Evolutionary conservation across 1,140 invertebrate species (phyloP), one percentile per base, ranked within the genome.

Genomic region (Saccostrea cuccullata): DNA sequence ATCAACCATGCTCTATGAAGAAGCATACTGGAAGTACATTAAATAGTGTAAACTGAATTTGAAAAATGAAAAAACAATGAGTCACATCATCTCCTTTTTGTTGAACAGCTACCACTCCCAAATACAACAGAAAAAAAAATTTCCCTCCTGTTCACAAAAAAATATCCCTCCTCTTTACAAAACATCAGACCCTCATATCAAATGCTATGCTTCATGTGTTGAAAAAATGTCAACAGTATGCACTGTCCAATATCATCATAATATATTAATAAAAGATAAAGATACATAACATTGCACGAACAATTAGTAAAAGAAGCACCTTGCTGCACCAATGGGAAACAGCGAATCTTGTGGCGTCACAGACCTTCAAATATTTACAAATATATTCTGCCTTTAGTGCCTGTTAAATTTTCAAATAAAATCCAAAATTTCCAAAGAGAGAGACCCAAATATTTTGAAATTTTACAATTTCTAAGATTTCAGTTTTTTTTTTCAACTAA

Each of bases 1-100:
- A 83, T 56, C 86, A 58, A 56, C 64, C 86, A 83, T 87, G 56
- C 82, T 87, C 67, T 84, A 77, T 77, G 67, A 56, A 87, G 55
- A 67, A 87, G 82, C 86, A 87, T 87, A 83, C 86, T 87, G 86
- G 86, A 87, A 87, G 86, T 83, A 84, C 82, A 47, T 83, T 85
- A 55, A 84, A 56, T 84, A 77, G 82, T 55, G 82, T 84, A 56
- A 84, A 84, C 82, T 55, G 40, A 55, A 84, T 84, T 55, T 55
- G 55, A 55, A 84, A 84, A 84, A 84, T 84, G 40, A 55, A n/a
- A 84, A 82, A 82, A 26, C 4, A 84, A 55, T 84, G 55, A 84
- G 40, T 84, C 82, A 9, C 20, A 56, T 55, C 82, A 55, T 55
- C 40, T 84, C 55, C 23, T 55, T 82, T 36, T 36, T 55, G 82